Base-by-base conservation (phyloP, 2,797 vertebrate genomes). In the Platalea minor region DNA sequence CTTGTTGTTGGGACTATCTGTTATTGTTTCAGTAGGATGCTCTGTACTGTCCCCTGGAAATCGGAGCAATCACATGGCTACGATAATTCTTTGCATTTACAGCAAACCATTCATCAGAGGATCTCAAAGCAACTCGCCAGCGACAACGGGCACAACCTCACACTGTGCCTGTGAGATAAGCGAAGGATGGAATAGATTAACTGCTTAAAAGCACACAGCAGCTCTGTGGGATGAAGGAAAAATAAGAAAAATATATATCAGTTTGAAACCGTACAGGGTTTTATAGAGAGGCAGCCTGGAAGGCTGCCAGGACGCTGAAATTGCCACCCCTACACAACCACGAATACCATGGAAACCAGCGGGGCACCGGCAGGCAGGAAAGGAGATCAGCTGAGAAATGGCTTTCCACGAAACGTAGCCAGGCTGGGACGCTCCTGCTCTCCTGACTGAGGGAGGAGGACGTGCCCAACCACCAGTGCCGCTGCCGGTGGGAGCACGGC, bases 331-430 rank as follows among this genome's bases (percentile, higher is more conserved):
- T 96, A 53, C 76, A 93, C 85, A 89, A 64, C 91, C 75, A 91
- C 6, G 4, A 95, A 86, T 91, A 95, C 95, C 94, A 96, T 97
- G 95, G 96, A 95, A 97, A 97, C 94, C 65, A 94, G 85, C 25
- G 9, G 90, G 91, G 54, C 89, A 96, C 86, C 2, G 3, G 67
- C 87, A 93, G 82, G 60, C 92, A 92, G 81, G 78, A 85, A 89
- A 64, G 81, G 69, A 95, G 63, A 84, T 65, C 82, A 68, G 88
- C 76, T 80, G 89, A 92, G 90, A 94, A 96, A 94, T 68, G 45
- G 50, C 72, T 93, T 95, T 92, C 82, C n/a, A 51, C 53, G 20
- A 93, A 91, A 85, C 0, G 0, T 43, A 74, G 69, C 61, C 88
- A 72, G 73, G 68, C 95, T 86, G 69, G 84, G 60, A 69, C 13